These are phyloP conservation scores for Lagorchestes hirsutus DNA, from an alignment of 2,797 vertebrate species.

Conservation along the genomic window DNA sequence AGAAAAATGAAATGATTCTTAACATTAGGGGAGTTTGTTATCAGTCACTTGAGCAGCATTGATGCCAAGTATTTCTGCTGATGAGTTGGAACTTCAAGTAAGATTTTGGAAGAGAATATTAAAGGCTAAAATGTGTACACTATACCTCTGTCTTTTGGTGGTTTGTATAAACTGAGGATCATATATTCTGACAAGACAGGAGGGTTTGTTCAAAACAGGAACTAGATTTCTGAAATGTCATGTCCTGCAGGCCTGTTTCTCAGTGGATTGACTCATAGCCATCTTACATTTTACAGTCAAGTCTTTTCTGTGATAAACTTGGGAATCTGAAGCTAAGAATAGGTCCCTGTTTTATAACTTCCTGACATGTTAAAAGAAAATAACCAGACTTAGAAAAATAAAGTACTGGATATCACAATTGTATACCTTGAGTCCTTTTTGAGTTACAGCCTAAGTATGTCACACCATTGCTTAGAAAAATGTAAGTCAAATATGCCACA, in stretches of 20 bases:
- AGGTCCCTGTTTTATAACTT: background rate
- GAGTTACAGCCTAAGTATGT: background rate
- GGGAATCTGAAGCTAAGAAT: background rate
- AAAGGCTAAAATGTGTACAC: slow-evolving; percentile 57
- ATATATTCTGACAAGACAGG: slow-evolving; percentile 36
- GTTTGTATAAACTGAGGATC: slow-evolving; percentile 55
- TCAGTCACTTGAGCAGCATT: slow-evolving; percentile 79
- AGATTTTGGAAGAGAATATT: slow-evolving; percentile 62
- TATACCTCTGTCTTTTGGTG: slow-evolving; percentile 35
- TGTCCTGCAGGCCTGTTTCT: background rate
- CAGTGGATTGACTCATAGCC: slow-evolving; percentile 8
- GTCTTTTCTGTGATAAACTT: slow-evolving; percentile 8
- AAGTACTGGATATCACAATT: background rate
- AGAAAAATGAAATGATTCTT: slow-evolving; percentile 85
- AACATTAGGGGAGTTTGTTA: slow-evolving; percentile 83
- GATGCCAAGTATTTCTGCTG: slow-evolving; percentile 79
- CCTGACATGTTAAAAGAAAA: background rate
- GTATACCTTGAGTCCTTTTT: background rate
- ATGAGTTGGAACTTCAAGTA: slow-evolving; percentile 70
- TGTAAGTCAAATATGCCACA: background rate
- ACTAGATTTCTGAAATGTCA: slow-evolving; percentile 39
- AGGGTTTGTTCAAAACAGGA: slow-evolving; percentile 32
- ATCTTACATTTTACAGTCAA: background rate
- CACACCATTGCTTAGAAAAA: background rate
- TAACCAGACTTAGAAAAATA: background rate